Percentiles rank a stretch among this genome's conserved stretches.
Conservation (phyloP, 2,113 vertebrate genomes). For the Rallus limicola region DNA sequence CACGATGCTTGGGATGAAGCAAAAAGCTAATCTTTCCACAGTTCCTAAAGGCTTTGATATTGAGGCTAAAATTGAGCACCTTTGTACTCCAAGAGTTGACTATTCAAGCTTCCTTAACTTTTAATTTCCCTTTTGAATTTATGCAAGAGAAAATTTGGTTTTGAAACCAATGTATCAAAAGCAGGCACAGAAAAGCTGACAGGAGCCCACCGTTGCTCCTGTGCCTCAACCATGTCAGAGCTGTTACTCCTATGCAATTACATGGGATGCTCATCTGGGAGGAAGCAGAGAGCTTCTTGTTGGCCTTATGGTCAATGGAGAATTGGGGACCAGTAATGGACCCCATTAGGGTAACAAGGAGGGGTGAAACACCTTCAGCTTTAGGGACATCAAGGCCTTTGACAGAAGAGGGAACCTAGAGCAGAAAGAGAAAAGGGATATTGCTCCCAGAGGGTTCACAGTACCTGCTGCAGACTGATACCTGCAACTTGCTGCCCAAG, state of each 20-base stretch:
- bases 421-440: not conserved
- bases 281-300: not conserved
- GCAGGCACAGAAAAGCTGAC: not conserved
- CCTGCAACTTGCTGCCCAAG: not conserved
- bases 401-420: not conserved
- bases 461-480: not conserved
- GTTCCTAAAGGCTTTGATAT: not conserved
- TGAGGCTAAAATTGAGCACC: not conserved
- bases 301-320: not conserved
- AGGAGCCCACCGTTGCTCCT: not conserved
- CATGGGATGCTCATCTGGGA: not conserved
- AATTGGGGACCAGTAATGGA: not conserved
- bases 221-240: not conserved
- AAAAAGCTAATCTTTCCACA: not conserved
- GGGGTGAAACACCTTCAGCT: not conserved
- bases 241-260: not conserved
- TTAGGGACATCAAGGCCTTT: not conserved
- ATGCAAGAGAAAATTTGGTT: not conserved
- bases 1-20: accelerated
- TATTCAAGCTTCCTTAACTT: not conserved
- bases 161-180: not conserved
- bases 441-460: not conserved
- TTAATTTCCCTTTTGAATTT: not conserved
- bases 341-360: not conserved
- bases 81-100: not conserved